Evolutionary conservation across 2,888 invertebrate genomes (phyloP), one percentile per base, ranked within the genome.

Genomic region (Dasysyrphus tricinctus): DNA sequence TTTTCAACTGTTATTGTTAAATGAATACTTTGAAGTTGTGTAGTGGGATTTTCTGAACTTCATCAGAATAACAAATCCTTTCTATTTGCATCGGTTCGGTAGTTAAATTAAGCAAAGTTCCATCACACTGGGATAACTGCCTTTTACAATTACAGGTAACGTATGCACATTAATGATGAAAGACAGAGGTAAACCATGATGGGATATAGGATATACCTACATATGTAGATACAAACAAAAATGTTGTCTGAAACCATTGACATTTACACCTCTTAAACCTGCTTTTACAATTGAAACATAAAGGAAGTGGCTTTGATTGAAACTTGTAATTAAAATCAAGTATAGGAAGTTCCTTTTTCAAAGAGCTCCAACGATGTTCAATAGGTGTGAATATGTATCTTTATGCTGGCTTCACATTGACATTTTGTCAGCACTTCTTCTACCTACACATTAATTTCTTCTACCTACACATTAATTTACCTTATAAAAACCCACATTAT

Each of bases 21-120:
- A 63, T 44, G 39, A 37, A 44, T 54, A 37, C 65, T 73, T 57
- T 72, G 24, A 44, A 75, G 56, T 56, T 16, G 56, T 44, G 54
- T 34, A 70, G 32, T 69, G 69, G 16, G 37, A 54, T 69, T 67
- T 16, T 65, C 29, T 57, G 3, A 44, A 12, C 19, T 12, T 79
- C 14, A 32, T 79, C 14, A 32, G 2, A 32, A 29, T 44, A 16
- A 3, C 29, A 29, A 29, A 29, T 24, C 29, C 14, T 61, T 69
- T 80, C 11, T 74, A 14, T 69, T 61, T n/a, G 29, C 61, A 51
- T 59, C 34, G 44, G 39, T 51, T 59, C 34, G 44, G 39, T 51
- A 37, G 37, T 59, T 34, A 8, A 37, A 67, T 67, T 19, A 34
- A 49, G 19, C 16, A 9, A 47, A 8, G 59, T 39, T 59, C 19